A percentile compares a stretch with the other conserved stretches of the same genome.
phyloP scores from a whole-genome alignment of 2,888 invertebrate genomes.

The Plebejus melissa region DNA sequence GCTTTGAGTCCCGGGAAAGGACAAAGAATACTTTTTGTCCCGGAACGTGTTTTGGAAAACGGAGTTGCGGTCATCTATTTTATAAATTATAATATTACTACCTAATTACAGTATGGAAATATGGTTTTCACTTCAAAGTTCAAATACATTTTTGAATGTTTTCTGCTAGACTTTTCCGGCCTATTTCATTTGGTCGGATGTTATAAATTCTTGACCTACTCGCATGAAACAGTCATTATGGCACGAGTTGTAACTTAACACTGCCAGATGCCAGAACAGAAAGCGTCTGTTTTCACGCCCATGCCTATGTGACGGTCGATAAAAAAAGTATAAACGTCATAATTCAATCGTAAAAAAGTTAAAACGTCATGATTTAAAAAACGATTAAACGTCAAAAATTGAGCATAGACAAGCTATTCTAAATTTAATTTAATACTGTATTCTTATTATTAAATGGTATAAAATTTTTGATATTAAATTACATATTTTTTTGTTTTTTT shows the following conservation, averaged over 20 bases:
- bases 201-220: constrained; percentile 10
- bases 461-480: too few relatives aligned
- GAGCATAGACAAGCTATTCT: too few relatives aligned
- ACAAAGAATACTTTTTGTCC: too few relatives aligned
- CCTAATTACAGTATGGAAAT: too few relatives aligned
- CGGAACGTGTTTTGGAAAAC: too few relatives aligned
- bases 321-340: constrained; percentile 18
- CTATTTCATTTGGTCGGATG: background rate
- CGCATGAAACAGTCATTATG: constrained; percentile 11
- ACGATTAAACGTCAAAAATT: background rate
- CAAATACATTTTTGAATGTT: background rate
- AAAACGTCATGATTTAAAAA: background rate
- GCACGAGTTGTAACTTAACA: constrained; percentile 21
- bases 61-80: too few relatives aligned
- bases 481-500: too few relatives aligned
- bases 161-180: background rate
- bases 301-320: background rate
- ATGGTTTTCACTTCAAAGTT: too few relatives aligned
- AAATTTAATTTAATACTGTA: too few relatives aligned
- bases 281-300: constrained; percentile 12
- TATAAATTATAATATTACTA: too few relatives aligned
- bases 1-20: too few relatives aligned
- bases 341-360: background rate
- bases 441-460: too few relatives aligned
- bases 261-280: constrained; percentile 18